These are phyloP conservation scores for Balaenoptera acutorostrata DNA, from an alignment of 2,113 vertebrate species.

Conservation along the genomic window DNA sequence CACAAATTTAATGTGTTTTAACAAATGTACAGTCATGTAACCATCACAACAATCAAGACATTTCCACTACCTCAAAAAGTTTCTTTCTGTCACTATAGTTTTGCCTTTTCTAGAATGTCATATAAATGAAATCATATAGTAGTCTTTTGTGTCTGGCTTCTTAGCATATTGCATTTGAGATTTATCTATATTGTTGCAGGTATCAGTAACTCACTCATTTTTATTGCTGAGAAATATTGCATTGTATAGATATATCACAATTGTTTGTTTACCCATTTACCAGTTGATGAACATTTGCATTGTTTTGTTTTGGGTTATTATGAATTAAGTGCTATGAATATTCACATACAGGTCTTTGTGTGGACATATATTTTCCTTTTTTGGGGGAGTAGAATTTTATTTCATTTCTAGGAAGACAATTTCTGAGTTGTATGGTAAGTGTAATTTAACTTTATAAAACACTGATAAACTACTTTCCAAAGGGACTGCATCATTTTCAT, in stretches of 20 bases:
- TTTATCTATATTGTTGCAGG: background rate
- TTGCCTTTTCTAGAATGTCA: background rate
- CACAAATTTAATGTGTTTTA: background rate
- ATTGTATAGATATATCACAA: background rate
- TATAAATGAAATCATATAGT: background rate
- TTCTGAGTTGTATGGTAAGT: background rate
- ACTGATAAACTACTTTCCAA: background rate
- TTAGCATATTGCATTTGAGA: background rate
- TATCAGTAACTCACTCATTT: background rate
- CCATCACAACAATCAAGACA: background rate
- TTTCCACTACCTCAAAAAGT: background rate
- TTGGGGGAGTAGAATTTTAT: background rate
- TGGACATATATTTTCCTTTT: background rate
- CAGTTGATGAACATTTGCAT: background rate
- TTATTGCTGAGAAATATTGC: background rate
- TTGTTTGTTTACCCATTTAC: background rate
- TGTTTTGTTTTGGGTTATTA: background rate
- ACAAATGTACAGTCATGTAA: background rate
- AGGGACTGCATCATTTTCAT: background rate
- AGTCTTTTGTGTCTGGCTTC: background rate
- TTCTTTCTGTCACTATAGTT: background rate
- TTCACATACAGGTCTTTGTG: background rate
- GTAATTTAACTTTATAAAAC: background rate
- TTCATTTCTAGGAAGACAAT: conserved; percentile 1
- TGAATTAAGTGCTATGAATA: background rate